Evolutionary conservation across 1,140 invertebrate species (phyloP).

Genomic region (Rhynchophorus ferrugineus): DNA sequence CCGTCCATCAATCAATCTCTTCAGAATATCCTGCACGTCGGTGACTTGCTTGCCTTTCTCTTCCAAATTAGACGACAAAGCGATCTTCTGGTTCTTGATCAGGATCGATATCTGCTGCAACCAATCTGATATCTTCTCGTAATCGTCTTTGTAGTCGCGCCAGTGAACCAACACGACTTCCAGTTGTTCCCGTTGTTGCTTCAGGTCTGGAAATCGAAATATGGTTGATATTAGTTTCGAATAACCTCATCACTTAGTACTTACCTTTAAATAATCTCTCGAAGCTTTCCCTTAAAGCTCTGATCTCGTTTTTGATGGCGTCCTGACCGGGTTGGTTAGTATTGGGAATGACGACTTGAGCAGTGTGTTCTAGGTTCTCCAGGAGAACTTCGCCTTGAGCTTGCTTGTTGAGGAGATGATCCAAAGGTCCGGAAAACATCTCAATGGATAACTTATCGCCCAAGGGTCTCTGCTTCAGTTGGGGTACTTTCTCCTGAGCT

Average conservation of each 20-base stretch:
- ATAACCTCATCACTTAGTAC: conserved; percentile 25
- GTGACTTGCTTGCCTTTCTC: conserved; percentile 82
- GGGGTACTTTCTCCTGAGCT: conserved; percentile 81
- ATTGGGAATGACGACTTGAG: conserved; percentile 75
- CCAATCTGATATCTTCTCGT: conserved; percentile 86
- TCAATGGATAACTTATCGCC: conserved; percentile 84
- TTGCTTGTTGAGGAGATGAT: conserved; percentile 79
- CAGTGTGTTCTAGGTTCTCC: conserved; percentile 77
- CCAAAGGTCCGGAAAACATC: conserved; percentile 76
- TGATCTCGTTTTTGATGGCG: conserved; percentile 76
- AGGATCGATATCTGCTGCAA: conserved; percentile 87
- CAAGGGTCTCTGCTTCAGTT: conserved; percentile 73
- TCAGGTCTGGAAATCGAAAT: conserved; percentile 68
- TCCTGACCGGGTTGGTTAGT: conserved; percentile 73
- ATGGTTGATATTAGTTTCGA: background rate
- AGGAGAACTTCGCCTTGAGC: conserved; percentile 82
- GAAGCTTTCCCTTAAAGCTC: conserved; percentile 74
- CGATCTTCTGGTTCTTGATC: conserved; percentile 83
- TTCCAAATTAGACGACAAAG: conserved; percentile 67
- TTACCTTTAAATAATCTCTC: conserved; percentile 65
- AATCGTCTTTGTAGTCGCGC: conserved; percentile 88
- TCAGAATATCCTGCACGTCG: conserved; percentile 69
- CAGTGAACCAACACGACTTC: conserved; percentile 76
- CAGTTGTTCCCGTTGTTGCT: conserved; percentile 74
- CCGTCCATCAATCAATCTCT: conserved; percentile 70